These are phyloP conservation scores for Drosophila insularis DNA, from an alignment of 1,140 invertebrate genomes.

Conservation along the genomic window DNA sequence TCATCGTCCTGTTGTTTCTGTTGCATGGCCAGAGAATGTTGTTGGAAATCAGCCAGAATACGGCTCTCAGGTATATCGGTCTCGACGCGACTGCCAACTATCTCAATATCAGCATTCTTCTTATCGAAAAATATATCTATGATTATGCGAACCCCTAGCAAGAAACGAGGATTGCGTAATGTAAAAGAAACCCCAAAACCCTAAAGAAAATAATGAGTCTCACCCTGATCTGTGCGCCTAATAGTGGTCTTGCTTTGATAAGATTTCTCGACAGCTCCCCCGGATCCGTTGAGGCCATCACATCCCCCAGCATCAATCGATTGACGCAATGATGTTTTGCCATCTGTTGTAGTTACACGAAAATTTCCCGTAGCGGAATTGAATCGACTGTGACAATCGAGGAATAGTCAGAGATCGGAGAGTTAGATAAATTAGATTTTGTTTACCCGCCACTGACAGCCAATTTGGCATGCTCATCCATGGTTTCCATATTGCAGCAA, in stretches of 20 bases:
- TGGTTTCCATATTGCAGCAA: slow-evolving; percentile 16
- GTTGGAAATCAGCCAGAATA: slow-evolving; percentile 67
- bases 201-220: background rate
- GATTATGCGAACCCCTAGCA: slow-evolving; percentile 69
- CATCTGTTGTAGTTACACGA: slow-evolving; percentile 33
- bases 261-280: slow-evolving; percentile 42
- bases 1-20: slow-evolving; percentile 10
- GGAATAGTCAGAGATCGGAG: no score
- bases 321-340: slow-evolving; percentile 28
- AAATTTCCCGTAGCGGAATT: slow-evolving; percentile 24
- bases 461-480: slow-evolving; percentile 8
- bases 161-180: background rate
- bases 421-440: no score
- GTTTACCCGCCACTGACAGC: slow-evolving; percentile 14
- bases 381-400: background rate
- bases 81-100: slow-evolving; percentile 69
- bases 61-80: slow-evolving; percentile 75
- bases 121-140: slow-evolving; percentile 75
- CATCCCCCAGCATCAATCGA: background rate
- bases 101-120: slow-evolving; percentile 53
- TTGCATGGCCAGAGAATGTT: slow-evolving; percentile 46
- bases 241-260: slow-evolving; percentile 70
- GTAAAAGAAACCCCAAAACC: background rate
- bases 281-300: background rate
- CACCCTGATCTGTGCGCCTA: slow-evolving; percentile 60